These are phyloP conservation scores for Otolemur crassicaudatus DNA, from an alignment of 2,797 vertebrate species.

Conservation along the genomic window DNA sequence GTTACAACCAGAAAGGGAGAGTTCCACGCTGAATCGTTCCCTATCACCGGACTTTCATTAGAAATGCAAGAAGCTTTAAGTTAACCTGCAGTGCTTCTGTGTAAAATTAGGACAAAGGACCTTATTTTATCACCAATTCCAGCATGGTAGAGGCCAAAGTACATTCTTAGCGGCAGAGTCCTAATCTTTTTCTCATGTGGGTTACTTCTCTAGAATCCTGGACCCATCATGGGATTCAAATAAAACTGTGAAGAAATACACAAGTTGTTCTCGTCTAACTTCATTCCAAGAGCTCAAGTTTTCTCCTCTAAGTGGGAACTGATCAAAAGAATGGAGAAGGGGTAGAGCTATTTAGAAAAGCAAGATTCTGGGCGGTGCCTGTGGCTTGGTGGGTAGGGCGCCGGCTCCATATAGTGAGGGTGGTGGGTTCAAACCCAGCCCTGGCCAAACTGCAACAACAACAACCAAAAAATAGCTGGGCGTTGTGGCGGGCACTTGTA, in stretches of 20 bases:
- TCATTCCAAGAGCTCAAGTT: not conserved
- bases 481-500: too few relatives aligned
- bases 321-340: too few relatives aligned
- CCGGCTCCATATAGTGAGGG: too few relatives aligned
- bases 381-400: too few relatives aligned
- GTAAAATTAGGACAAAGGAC: not conserved
- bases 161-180: not conserved
- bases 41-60: not conserved
- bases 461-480: too few relatives aligned
- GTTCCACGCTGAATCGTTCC: not conserved
- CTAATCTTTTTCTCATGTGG: not conserved
- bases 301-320: not conserved
- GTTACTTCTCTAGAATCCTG: not conserved
- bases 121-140: not conserved
- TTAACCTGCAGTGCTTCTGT: not conserved
- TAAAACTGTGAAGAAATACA: not conserved
- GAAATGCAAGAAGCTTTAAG: not conserved
- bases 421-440: too few relatives aligned
- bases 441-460: too few relatives aligned
- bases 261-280: not conserved
- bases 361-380: not conserved
- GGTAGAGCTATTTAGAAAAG: not conserved
- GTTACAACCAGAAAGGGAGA: not conserved
- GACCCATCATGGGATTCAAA: not conserved
- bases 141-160: not conserved